These are phyloP conservation scores for Oreamnos americanus DNA, from an alignment of 2,113 vertebrate genomes.

Conservation along the genomic window DNA sequence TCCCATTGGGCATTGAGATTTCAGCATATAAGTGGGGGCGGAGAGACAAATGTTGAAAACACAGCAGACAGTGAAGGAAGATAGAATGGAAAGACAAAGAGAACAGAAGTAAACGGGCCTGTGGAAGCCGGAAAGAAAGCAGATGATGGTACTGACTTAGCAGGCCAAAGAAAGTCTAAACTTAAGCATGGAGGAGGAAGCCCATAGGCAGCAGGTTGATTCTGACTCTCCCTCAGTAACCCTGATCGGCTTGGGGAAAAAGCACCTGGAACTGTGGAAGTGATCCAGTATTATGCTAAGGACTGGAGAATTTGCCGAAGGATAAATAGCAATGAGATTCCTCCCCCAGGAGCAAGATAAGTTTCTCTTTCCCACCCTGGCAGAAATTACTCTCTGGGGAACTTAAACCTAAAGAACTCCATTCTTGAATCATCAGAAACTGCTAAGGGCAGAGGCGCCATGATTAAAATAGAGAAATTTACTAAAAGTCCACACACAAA, in stretches of 20 bases:
- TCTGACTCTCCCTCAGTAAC: not conserved
- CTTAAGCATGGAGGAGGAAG: not conserved
- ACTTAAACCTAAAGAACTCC: not conserved
- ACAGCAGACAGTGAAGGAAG: not conserved
- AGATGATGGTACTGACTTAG: not conserved
- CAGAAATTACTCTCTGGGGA: not conserved
- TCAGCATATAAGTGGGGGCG: not conserved
- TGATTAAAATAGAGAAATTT: slow-evolving; percentile 12
- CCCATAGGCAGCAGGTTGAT: not conserved
- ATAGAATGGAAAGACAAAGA: not conserved
- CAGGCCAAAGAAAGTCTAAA: not conserved
- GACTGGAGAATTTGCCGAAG: not conserved
- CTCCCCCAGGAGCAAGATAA: not conserved
- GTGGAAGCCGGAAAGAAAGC: not conserved
- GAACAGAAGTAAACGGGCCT: not conserved
- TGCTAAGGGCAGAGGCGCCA: not conserved
- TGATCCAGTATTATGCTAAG: not conserved
- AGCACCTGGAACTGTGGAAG: not conserved
- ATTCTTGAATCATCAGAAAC: slow-evolving; percentile 1
- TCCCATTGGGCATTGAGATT: not conserved
- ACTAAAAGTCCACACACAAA: not conserved
- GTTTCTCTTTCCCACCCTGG: not conserved
- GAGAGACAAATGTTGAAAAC: not conserved
- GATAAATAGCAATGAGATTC: not conserved
- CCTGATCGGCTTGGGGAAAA: not conserved